phyloP scores from a whole-genome alignment of 2,888 invertebrate genomes.

The Leucophenga montana region DNA sequence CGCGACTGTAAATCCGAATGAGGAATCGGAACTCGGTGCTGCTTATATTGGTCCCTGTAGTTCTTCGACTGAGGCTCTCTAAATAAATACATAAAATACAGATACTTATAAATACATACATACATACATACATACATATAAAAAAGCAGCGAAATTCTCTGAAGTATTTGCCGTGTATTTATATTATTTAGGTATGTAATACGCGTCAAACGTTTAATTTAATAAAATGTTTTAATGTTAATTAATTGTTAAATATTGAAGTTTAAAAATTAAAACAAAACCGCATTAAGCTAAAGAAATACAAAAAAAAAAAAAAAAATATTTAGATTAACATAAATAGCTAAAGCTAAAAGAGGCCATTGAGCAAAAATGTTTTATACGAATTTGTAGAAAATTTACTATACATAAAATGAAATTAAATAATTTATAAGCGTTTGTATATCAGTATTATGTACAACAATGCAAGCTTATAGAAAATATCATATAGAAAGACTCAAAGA shows the following conservation, averaged over 20 bases:
- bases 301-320: background rate
- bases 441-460: background rate
- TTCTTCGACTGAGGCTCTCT: constrained; percentile 76
- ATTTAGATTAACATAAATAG: background rate
- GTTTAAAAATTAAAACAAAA: background rate
- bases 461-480: too few relatives aligned
- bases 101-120: background rate
- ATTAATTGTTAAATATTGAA: background rate
- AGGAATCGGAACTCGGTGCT: constrained; percentile 69
- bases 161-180: too few relatives aligned
- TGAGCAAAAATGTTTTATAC: constrained; percentile 22
- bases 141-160: too few relatives aligned
- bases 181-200: constrained; percentile 24
- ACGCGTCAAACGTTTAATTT: constrained; percentile 58
- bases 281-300: background rate
- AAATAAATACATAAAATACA: constrained; percentile 38
- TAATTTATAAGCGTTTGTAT: constrained; percentile 9
- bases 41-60: constrained; percentile 74
- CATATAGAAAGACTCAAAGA: too few relatives aligned
- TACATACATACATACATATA: background rate
- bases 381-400: constrained; percentile 19
- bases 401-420: background rate
- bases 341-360: background rate
- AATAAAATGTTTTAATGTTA: background rate
- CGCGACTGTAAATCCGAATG: constrained; percentile 39